phyloP scores from a whole-genome alignment of 1,140 invertebrate species.

The Amphibalanus amphitrite region DNA sequence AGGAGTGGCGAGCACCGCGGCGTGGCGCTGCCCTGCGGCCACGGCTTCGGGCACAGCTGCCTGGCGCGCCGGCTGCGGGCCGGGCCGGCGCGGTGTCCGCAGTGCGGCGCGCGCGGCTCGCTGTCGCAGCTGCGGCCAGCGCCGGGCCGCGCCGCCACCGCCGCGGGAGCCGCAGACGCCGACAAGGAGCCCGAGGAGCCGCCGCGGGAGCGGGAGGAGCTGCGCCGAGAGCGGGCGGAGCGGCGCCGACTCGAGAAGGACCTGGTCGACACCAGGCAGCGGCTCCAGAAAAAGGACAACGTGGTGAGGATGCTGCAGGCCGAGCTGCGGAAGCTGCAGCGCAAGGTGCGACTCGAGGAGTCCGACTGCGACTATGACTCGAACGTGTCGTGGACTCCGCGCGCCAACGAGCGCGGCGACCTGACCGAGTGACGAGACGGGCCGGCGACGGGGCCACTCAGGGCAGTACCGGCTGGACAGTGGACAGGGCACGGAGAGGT shows the following conservation, averaged over 20 bases:
- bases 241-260: neutral
- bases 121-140: neutral
- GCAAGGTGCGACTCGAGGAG: neutral
- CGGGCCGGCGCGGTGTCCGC: neutral
- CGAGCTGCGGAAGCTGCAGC: neutral
- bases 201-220: neutral
- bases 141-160: no score
- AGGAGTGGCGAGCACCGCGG: neutral
- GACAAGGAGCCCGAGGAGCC: neutral
- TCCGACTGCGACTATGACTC: neutral
- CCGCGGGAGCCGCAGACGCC: neutral
- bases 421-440: neutral
- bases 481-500: no score
- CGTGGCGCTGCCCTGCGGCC: neutral
- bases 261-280: neutral
- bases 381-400: neutral
- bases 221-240: neutral
- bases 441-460: no score
- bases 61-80: neutral
- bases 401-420: neutral
- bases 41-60: neutral
- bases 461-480: no score
- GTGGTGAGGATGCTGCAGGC: neutral
- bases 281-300: neutral
- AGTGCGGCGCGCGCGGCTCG: neutral